Conservation (phyloP, 2,113 vertebrate species). For the Oceanodroma tethys region DNA sequence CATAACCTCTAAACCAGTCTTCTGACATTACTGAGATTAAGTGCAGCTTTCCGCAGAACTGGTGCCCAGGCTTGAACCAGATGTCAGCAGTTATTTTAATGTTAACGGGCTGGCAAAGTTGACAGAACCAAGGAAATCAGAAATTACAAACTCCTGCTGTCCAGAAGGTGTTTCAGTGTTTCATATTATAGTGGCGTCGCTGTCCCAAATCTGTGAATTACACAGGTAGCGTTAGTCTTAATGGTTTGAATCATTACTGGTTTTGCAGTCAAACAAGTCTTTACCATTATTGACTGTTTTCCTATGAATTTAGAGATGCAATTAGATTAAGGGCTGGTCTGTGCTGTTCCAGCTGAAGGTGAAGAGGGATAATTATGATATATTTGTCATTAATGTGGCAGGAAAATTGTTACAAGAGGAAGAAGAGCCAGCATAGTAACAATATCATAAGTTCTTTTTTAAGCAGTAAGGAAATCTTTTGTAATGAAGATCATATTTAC, state of each 20-base stretch:
- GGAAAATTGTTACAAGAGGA: not conserved
- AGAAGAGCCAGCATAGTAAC: not conserved
- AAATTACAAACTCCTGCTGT: not conserved
- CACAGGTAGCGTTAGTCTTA: not conserved
- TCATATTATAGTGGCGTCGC: not conserved
- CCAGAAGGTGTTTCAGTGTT: not conserved
- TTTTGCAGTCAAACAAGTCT: not conserved
- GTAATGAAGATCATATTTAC: not conserved
- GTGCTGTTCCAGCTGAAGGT: slow-evolving; percentile 2
- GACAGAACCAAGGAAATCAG: not conserved
- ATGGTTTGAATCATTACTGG: not conserved
- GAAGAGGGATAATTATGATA: slow-evolving; percentile 27
- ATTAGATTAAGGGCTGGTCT: slow-evolving; percentile 31
- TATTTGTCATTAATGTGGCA: not conserved
- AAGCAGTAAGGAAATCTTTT: not conserved
- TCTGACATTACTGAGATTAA: not conserved
- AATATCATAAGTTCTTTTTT: not conserved
- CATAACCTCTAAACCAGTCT: not conserved
- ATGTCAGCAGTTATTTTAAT: not conserved
- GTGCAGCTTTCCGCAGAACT: not conserved
- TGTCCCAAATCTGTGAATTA: not conserved
- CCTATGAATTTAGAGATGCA: not conserved
- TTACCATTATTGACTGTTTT: not conserved
- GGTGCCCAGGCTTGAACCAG: not conserved
- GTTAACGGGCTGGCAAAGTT: not conserved